These are phyloP conservation scores for Gymnoscelis rufifasciata DNA, from an alignment of 2,888 invertebrate species.

Conservation along the genomic window DNA sequence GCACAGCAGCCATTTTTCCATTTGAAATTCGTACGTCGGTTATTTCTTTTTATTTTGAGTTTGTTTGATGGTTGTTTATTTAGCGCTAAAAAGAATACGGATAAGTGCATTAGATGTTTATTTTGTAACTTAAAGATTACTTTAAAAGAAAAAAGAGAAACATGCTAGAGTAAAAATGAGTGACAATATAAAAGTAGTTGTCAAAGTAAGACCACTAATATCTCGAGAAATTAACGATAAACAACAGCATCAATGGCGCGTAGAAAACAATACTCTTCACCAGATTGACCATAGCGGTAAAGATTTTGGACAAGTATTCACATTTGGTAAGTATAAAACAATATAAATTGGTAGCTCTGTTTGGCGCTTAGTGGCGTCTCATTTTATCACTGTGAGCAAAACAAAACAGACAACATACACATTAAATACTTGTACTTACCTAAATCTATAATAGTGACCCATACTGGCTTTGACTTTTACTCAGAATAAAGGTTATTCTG, in stretches of 20 bases:
- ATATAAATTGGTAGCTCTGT: no score
- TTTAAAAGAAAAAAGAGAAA: slow-evolving; percentile 12
- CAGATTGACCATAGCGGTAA: slow-evolving; percentile 76
- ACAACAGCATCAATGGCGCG: slow-evolving; percentile 79
- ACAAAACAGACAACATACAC: no score
- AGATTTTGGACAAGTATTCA: slow-evolving; percentile 48
- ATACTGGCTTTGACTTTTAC: no score
- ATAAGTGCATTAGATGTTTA: no score
- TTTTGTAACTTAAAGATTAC: not conserved
- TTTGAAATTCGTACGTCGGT: slow-evolving; percentile 56
- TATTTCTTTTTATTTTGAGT: slow-evolving; percentile 37
- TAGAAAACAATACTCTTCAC: slow-evolving; percentile 79
- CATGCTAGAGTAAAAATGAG: slow-evolving; percentile 64
- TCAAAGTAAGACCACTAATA: slow-evolving; percentile 85
- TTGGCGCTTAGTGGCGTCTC: no score
- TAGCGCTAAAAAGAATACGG: no score
- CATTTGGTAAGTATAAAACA: slow-evolving; percentile 55
- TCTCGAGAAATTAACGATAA: slow-evolving; percentile 81
- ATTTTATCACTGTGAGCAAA: no score
- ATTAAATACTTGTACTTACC: no score
- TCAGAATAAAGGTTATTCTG: no score
- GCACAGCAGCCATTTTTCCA: slow-evolving; percentile 19
- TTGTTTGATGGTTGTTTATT: slow-evolving; percentile 27
- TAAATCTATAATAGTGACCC: no score
- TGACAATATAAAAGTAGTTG: slow-evolving; percentile 86